Conservation (phyloP, 2,888 invertebrate genomes). For the Laothoe populi region DNA sequence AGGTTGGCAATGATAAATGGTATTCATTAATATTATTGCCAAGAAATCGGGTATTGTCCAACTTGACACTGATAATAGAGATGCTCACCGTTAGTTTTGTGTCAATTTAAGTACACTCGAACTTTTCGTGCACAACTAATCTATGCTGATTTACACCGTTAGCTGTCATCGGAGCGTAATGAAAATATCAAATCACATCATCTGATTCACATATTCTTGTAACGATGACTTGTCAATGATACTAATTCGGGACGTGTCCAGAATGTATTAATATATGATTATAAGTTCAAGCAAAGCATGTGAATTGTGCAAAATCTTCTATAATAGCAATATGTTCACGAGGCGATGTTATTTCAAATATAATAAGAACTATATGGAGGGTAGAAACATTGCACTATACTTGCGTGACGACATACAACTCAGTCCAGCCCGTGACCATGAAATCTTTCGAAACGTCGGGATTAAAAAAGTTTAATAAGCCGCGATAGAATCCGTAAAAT, state of each 20-base stretch:
- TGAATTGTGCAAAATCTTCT: slow-evolving; percentile 28
- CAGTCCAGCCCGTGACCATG: too few relatives aligned
- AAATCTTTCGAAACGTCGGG: too few relatives aligned
- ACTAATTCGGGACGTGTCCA: slow-evolving; percentile 1
- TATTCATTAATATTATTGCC: slow-evolving; percentile 39
- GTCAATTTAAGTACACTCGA: slow-evolving; percentile 40
- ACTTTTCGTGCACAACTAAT: slow-evolving; percentile 35
- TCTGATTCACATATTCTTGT: slow-evolving; percentile 4
- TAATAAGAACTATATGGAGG: too few relatives aligned
- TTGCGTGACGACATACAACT: too few relatives aligned
- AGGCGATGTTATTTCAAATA: slow-evolving; percentile 28
- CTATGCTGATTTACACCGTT: slow-evolving; percentile 39
- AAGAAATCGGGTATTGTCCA: slow-evolving; percentile 44
- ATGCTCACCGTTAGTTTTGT: slow-evolving; percentile 48
- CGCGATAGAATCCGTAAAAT: too few relatives aligned
- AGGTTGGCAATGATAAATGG: slow-evolving; percentile 35
- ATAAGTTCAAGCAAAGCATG: not conserved
- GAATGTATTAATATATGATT: not conserved
- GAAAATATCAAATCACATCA: slow-evolving; percentile 20
- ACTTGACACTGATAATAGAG: slow-evolving; percentile 41
- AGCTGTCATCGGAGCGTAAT: slow-evolving; percentile 32
- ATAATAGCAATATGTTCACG: slow-evolving; percentile 32
- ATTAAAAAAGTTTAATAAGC: too few relatives aligned
- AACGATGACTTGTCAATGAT: slow-evolving; percentile 5
- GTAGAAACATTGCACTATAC: too few relatives aligned